Conservation (phyloP, 2,113 vertebrate species). For the Phoxinus phoxinus region DNA sequence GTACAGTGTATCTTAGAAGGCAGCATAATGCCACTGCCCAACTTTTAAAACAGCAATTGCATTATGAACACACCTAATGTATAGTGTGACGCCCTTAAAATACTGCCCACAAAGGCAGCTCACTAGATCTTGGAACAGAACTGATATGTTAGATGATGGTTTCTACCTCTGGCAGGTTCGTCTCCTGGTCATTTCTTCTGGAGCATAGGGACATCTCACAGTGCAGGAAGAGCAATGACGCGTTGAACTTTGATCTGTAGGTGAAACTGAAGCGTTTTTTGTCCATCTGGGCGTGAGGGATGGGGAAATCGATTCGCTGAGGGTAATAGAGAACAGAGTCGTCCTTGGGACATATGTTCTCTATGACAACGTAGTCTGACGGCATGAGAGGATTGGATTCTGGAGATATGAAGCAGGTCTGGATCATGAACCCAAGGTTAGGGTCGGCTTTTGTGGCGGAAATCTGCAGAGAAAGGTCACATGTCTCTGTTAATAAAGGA, state of each 20-base stretch:
- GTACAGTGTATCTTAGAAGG: too few species aligned
- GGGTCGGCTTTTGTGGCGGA: conserved; percentile 83
- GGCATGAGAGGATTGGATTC: conserved; percentile 77
- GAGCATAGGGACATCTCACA: conserved; percentile 90
- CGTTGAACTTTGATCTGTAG: conserved; percentile 85
- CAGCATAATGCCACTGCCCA: too few species aligned
- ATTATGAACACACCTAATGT: too few species aligned
- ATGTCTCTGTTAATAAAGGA: conserved; percentile 6
- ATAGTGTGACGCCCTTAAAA: not conserved
- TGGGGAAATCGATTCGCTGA: conserved; percentile 70
- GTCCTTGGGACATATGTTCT: conserved; percentile 92
- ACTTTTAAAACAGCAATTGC: too few species aligned
- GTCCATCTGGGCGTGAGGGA: conserved; percentile 71
- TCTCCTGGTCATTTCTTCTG: conserved; percentile 66
- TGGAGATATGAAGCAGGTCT: conserved; percentile 87
- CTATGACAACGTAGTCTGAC: conserved; percentile 87
- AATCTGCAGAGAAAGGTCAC: conserved; percentile 75
- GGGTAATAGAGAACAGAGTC: conserved; percentile 85
- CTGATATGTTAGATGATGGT: not conserved
- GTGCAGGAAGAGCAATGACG: conserved; percentile 87
- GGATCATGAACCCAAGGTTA: conserved; percentile 89
- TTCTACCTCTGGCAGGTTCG: conserved; percentile 82
- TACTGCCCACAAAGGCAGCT: not conserved
- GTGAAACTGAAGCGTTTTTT: conserved; percentile 90
- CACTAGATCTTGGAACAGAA: not conserved